Conservation (phyloP, 1,140 invertebrate genomes). For the Rhyacophila brunnea region DNA sequence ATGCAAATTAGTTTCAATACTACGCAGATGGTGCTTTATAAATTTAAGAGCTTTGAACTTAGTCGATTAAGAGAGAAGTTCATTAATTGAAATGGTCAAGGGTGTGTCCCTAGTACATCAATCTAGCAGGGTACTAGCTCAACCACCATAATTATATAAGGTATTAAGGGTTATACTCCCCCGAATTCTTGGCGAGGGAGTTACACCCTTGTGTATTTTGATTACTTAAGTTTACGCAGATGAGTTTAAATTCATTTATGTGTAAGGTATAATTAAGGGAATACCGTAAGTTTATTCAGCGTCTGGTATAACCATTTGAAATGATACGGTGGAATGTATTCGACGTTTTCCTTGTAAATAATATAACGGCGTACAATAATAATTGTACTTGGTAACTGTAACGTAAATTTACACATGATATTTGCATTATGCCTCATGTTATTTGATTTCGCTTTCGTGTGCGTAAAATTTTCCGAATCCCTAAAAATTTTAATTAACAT, state of each 20-base stretch:
- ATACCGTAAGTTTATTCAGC: neutral
- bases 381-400: no score
- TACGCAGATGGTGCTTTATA: neutral
- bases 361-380: no score
- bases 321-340: no score
- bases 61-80: constrained; percentile 29
- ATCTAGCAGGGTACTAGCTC: no score
- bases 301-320: no score
- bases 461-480: no score
- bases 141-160: neutral
- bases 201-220: constrained; percentile 15
- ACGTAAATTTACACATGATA: no score
- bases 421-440: no score
- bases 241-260: constrained; percentile 20
- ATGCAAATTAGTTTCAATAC: constrained; percentile 20
- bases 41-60: constrained; percentile 9
- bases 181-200: constrained; percentile 10
- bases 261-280: constrained; percentile 18
- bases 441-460: no score
- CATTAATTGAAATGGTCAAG: constrained; percentile 32
- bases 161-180: neutral
- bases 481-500: no score
- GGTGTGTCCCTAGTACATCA: constrained; percentile 1
- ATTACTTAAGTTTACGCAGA: constrained; percentile 22
- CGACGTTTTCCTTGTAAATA: no score